Evolutionary conservation across 2,888 invertebrate species (phyloP).

Genomic region (Lymantria dispar): DNA sequence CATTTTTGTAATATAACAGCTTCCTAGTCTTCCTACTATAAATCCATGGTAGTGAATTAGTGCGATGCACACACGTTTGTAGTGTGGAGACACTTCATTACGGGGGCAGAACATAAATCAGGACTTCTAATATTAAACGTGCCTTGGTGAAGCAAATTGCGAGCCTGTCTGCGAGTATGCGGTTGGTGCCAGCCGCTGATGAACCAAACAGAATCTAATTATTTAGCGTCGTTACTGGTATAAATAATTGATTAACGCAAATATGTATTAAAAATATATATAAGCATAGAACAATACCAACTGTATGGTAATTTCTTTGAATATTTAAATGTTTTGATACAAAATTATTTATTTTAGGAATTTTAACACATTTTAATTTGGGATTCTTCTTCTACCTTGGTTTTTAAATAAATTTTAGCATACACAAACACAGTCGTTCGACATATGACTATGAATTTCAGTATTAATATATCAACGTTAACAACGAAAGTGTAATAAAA

Average conservation of each 20-base stretch:
- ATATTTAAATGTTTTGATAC: too few relatives aligned
- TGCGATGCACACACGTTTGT: conserved; percentile 74
- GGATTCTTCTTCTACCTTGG: too few relatives aligned
- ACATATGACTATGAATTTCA: too few relatives aligned
- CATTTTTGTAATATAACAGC: conserved; percentile 19
- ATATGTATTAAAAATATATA: conserved; percentile 6
- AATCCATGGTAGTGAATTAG: conserved; percentile 77
- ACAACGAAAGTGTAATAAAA: too few relatives aligned
- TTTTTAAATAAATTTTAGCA: too few relatives aligned
- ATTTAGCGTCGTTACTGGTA: conserved; percentile 21
- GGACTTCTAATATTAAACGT: conserved; percentile 83
- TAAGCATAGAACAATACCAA: too few relatives aligned
- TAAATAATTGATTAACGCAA: neutral
- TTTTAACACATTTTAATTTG: too few relatives aligned
- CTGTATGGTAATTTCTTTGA: too few relatives aligned
- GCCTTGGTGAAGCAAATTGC: conserved; percentile 79
- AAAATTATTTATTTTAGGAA: too few relatives aligned
- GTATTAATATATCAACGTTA: too few relatives aligned
- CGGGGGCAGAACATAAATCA: conserved; percentile 78
- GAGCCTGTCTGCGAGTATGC: conserved; percentile 49
- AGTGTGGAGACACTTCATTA: conserved; percentile 81
- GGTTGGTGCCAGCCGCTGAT: conserved; percentile 43
- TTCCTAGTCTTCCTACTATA: conserved; percentile 47
- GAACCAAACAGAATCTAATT: conserved; percentile 24
- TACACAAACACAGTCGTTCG: too few relatives aligned